A percentile compares a stretch with the other conserved stretches of the same genome.
phyloP scores from a whole-genome alignment of 2,888 invertebrate genomes.

The Apoda limacodes region DNA sequence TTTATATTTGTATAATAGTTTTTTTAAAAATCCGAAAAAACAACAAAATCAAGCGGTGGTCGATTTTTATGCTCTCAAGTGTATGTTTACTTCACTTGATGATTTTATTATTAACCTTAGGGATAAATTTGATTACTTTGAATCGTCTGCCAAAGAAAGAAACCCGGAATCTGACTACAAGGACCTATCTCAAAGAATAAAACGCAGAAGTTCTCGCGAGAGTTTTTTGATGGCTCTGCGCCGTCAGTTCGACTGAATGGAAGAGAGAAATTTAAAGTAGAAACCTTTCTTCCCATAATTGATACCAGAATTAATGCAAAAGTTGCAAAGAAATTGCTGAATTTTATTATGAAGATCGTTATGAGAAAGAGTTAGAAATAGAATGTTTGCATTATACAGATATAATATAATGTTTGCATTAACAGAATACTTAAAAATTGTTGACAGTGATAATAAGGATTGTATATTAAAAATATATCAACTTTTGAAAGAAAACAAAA shows the following conservation, averaged over 20 bases:
- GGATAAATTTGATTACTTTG: constrained; percentile 22
- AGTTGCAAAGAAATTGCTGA: constrained; percentile 17
- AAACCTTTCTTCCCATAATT: too few species aligned
- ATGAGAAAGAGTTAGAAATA: too few species aligned
- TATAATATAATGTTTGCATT: constrained; percentile 20
- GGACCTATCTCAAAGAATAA: constrained; percentile 23
- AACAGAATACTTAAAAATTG: constrained; percentile 15
- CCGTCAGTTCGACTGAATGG: constrained; percentile 19
- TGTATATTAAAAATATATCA: constrained; percentile 16
- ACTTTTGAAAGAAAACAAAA: constrained; percentile 19
- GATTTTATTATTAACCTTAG: constrained; percentile 18
- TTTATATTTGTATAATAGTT: too few species aligned
- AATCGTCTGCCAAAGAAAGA: constrained; percentile 19
- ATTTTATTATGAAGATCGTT: too few species aligned
- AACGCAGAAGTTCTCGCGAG: constrained; percentile 21
- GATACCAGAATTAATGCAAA: constrained; percentile 18
- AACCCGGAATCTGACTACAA: constrained; percentile 23
- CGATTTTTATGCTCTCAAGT: too few species aligned
- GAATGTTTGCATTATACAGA: constrained; percentile 16
- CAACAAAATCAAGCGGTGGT: too few species aligned
- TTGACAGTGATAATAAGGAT: constrained; percentile 5
- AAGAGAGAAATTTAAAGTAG: constrained; percentile 21
- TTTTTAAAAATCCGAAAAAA: too few species aligned
- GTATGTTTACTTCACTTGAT: constrained; percentile 21
- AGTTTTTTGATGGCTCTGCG: constrained; percentile 21